Base-by-base conservation (phyloP, 92 coral and sea anemone genomes). In the Hydrozoanthus gracilis region DNA sequence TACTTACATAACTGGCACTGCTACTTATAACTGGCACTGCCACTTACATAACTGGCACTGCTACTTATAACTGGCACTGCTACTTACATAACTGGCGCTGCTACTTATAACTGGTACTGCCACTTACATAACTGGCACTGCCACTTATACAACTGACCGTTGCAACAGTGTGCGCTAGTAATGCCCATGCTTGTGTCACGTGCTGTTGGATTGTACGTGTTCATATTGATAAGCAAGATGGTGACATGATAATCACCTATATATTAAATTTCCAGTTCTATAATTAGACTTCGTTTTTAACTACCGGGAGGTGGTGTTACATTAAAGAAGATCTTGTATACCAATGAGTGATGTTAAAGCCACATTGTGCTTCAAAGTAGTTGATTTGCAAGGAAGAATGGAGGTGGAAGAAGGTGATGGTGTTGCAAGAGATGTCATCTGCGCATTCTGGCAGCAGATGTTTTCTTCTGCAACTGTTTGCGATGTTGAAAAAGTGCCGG, bases 401-500 rank as follows among this genome's bases (percentile, higher is more conserved):
- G 67, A 61, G n/a, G 15, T 8, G 17, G 67, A 16, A 61, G 17
- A 61, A 61, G 67, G 67, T 8, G 15, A 61, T 6, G 67, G 67
- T 8, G 67, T 61, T 61, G 67, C 67, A 16, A 61, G 15, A 61
- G 67, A 15, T 61, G 67, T 61, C 67, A 61, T 61, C 67, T 61
- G 8, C 67, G 20, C 75, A 70, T 70, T 70, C 50, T 70, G 75
- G 75, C 75, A 70, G 39, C 75, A 70, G 75, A 48, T 70, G 39
- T 70, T 70, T 70, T 70, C 75, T 44, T 70, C 75, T 70, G 75
- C 75, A 70, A 70, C 75, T 70, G 49, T 70, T 70, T 48, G 75
- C 49, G 75, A 70, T 44, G 39, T 44, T 70, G 75, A 70, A 70
- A 70, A 70, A 11, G 75, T 70, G 49, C 75, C 75, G 44, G 18